Base-by-base conservation (phyloP, 2,888 invertebrate genomes). In the Pyrrhosoma nymphula region DNA sequence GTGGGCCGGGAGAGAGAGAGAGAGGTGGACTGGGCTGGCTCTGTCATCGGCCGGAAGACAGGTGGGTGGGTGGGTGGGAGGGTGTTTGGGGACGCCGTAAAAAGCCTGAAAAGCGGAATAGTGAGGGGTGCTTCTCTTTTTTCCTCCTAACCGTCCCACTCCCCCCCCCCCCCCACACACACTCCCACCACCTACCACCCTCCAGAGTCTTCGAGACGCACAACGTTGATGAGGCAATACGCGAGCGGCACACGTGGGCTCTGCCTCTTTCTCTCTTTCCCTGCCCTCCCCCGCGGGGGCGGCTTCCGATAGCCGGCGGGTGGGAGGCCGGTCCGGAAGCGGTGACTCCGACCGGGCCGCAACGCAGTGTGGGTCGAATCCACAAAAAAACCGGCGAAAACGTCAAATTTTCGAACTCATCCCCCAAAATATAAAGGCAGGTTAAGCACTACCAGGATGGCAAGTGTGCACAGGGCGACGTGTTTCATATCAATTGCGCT, bases 41-140 rank as follows among this genome's bases (percentile, higher is more conserved):
- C 82, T 82, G 82, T 82, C 82, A 82, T 82, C 82, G 82, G 82
- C 82, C 30, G 82, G 82, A 82, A 35, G 82, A 35, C 82, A 35
- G 82, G 82, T 82, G 82, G 82, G 82, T 82, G 82, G 69, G 69
- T n/a, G 69, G 82, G 82, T 14, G 30, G 14, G 14, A 14, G 30
- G 35, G 82, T 35, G 82, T 35, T 20, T n/a, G 82, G 14, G 82
- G 82, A 35, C 12, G 16, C 14, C 82, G 82, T 82, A 18, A 82
- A 82, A 82, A 16, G 30, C 30, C 82, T 82, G 69, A 26, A 69
- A 69, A 69, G 82, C 82, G 82, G 35, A 82, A 69, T n/a, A 82
- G 35, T 60, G 82, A 26, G 35, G 82, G 30, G 35, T 35, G 30
- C 35, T 82, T 82, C n/a, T 82, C 16, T n/a, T 26, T 69, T 60